Evolutionary conservation across 2,113 vertebrate genomes (phyloP).

Genomic region (Petromus typicus): DNA sequence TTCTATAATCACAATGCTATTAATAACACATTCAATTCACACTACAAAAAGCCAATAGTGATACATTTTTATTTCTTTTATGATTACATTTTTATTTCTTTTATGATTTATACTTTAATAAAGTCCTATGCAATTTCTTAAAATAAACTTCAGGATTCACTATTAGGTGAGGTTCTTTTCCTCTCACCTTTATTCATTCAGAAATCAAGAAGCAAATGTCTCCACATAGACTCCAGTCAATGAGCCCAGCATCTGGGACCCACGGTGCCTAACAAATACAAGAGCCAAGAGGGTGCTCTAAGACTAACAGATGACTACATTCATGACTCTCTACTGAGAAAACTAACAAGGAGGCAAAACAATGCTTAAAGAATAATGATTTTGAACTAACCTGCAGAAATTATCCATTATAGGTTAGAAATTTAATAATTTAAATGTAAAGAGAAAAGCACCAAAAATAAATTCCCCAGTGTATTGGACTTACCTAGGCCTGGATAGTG

Average conservation of each 20-base stretch:
- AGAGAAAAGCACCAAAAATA: neutral
- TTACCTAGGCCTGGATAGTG: neutral
- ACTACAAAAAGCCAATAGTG: neutral
- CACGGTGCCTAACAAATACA: neutral
- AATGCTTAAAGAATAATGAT: neutral
- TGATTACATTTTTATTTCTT: neutral
- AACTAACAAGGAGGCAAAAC: conserved; percentile 14
- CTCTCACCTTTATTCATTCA: neutral
- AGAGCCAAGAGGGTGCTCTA: neutral
- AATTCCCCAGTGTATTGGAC: neutral
- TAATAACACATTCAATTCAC: neutral
- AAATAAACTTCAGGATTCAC: neutral
- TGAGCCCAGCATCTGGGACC: neutral
- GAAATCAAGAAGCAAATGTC: neutral
- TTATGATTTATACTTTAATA: conserved; percentile 13
- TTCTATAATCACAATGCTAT: neutral
- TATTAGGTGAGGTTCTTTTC: neutral
- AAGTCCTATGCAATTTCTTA: neutral
- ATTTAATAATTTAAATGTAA: neutral
- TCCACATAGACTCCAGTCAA: neutral
- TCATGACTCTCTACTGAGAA: neutral
- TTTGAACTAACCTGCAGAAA: neutral
- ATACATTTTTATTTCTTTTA: neutral
- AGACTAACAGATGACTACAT: neutral
- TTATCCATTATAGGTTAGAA: neutral